Conservation (phyloP, 2,797 vertebrate species). For the Anas georgica region DNA sequence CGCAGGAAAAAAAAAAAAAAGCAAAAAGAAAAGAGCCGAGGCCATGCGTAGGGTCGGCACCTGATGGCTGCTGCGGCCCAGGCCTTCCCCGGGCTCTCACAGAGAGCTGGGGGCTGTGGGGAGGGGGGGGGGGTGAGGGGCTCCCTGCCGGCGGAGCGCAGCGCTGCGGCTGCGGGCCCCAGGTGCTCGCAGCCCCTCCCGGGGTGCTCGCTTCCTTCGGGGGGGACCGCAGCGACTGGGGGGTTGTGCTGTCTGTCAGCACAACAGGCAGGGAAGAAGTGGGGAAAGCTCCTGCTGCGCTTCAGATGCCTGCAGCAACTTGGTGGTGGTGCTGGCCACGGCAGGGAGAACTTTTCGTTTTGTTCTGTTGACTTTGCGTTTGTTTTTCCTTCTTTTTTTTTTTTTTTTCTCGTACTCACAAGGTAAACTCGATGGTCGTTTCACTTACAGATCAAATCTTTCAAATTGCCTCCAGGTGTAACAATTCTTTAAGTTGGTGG, state of each 20-base stretch:
- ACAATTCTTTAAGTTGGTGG: accelerated
- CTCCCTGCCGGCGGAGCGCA: no score
- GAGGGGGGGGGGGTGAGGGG: no score
- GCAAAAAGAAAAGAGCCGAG: not conserved
- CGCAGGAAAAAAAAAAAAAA: not conserved
- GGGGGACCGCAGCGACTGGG: not conserved
- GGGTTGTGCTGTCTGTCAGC: not conserved
- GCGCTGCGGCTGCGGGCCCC: no score
- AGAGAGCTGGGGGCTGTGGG: no score
- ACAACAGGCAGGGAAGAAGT: not conserved
- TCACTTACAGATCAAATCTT: not conserved
- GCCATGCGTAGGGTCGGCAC: slow-evolving; percentile 20
- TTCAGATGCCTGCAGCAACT: not conserved
- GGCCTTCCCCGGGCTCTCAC: not conserved
- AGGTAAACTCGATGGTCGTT: not conserved
- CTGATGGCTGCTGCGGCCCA: not conserved
- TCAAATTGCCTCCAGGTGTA: accelerated
- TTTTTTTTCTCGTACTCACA: not conserved
- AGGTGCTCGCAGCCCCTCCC: no score
- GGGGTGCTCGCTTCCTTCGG: no score
- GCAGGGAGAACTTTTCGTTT: not conserved
- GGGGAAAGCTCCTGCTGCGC: not conserved
- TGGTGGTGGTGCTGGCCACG: not conserved
- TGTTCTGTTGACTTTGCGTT: not conserved
- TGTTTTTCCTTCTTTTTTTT: not conserved